Conservation (phyloP, 2,797 vertebrate genomes). For the Cottoperca gobio region DNA sequence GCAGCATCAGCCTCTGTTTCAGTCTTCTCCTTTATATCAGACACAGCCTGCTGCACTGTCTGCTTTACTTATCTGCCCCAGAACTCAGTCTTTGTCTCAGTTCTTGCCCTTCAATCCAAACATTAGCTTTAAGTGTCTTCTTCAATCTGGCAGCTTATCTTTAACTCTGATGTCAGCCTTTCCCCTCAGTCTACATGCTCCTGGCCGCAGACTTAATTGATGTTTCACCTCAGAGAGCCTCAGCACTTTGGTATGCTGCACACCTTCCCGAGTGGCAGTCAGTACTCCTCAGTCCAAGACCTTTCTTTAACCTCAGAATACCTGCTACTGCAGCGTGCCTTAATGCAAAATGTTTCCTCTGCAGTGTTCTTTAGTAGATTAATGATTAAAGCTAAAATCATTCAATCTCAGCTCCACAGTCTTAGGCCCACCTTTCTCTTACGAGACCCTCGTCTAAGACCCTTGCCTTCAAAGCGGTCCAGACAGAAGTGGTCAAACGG, state of each 20-base stretch:
- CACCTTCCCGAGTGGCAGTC: constrained; percentile 15
- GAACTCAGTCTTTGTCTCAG: background rate
- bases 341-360: background rate
- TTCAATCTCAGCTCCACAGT: background rate
- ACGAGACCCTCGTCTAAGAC: constrained; percentile 21
- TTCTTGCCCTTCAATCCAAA: constrained; percentile 27
- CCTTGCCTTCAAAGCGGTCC: constrained; percentile 18
- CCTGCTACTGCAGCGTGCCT: background rate
- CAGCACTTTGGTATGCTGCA: background rate
- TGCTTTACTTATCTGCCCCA: background rate
- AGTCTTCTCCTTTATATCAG: constrained; percentile 12
- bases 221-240: constrained; percentile 21
- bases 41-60: constrained; percentile 2
- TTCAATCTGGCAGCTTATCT: constrained; percentile 12
- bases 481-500: constrained; percentile 42
- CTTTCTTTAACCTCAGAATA: background rate
- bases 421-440: background rate
- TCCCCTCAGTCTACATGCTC: constrained; percentile 21
- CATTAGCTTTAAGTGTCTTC: constrained; percentile 15
- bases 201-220: constrained; percentile 27
- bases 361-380: background rate
- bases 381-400: background rate
- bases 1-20: background rate
- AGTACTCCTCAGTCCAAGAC: background rate
- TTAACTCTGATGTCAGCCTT: constrained; percentile 15